Base-by-base conservation (phyloP, 2,888 invertebrate species). In the Melanostoma mellinum region DNA sequence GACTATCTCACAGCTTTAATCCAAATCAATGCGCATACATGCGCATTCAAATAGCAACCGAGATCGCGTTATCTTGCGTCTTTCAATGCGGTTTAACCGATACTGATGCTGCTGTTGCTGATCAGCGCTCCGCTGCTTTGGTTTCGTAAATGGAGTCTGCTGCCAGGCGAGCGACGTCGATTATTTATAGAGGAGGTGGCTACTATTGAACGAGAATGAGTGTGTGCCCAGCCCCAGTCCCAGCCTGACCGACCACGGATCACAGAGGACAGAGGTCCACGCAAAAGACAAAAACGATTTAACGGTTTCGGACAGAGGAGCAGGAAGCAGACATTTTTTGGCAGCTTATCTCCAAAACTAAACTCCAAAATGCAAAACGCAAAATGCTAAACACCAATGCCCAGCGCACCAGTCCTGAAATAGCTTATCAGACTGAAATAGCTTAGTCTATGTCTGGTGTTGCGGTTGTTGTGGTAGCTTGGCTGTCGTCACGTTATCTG, bases 11-110 rank as follows among this genome's bases (percentile, higher is more conserved):
- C 30, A 69, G 58, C 73, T 69, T 58, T 74, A 82, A 82, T 82
- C 82, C 82, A 65, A 82, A 82, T 82, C 82, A 82, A 69, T 78
- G 82, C 58, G 82, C 82, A 78, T 73, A 78, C 82, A 82, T 82
- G 82, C 63, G 50, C 78, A 78, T 78, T 69, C 78, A 65, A 82
- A 82, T 78, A 78, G 78, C 82, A 78, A 82, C 78, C 68, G 82
- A 74, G 78, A 82, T 82, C 78, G 78, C 69, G 52, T 78, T 82
- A 82, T 82, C 82, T 82, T 68, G 78, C 73, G 73, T 52, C 77
- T 56, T 68, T 77, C 72, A 20, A 20, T 77, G 63, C 50, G 72
- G 72, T 61, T 74, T 4, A 72, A 73, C 60, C 55, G 46, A 60
- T 72, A 60, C 67, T 50, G 10, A 38, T 33, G 33, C 60, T 52